Evolutionary conservation across 2,113 vertebrate genomes (phyloP), one percentile per base, ranked within the genome.

Genomic region (Cololabis saira): DNA sequence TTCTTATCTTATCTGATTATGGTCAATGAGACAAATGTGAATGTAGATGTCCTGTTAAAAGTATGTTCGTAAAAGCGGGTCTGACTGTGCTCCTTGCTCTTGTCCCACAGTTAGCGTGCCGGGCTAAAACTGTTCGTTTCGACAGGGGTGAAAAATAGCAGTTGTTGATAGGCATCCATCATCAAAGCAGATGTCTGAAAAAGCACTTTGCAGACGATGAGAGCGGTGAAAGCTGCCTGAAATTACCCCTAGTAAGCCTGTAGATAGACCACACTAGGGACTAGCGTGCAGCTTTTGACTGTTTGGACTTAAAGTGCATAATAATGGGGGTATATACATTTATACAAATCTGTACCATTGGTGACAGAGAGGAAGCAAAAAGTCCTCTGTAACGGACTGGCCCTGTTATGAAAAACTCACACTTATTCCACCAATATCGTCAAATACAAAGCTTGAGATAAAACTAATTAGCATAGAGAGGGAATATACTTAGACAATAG

Each of bases 161-260:
- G 71, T 86, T 90, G 88, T 68, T 70, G 56, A 70, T 62, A 6
- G 70, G 24, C 61, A 0, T 78, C 79, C 56, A 50, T 71, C 43
- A 64, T 12, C 18, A 47, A 4, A 17, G 16, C 49, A 45, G 41
- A 54, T 55, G 21, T 68, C 47, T 13, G 57, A 45, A 71, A 75
- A 72, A 61, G 43, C 67, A 55, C 33, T 45, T 13, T 48, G 47
- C 49, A 56, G 56, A 63, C 58, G 69, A 75, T 73, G 61, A 70
- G 69, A 1, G 61, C 54, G 58, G 57, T 54, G 69, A 78, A 73
- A 71, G 27, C 47, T 19, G 19, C 37, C 51, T 37, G 42, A 61
- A 82, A 57, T 69, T 40, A 64, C 30, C 43, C 57, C 24, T 45
- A 3, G n/a, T 21, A 45, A 69, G 78, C 56, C n/a, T 53, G 57